A percentile compares a stretch with the other conserved stretches of the same genome.
Evolutionary conservation across 2,113 vertebrate genomes (phyloP).

Genomic region (Notechis scutatus): DNA sequence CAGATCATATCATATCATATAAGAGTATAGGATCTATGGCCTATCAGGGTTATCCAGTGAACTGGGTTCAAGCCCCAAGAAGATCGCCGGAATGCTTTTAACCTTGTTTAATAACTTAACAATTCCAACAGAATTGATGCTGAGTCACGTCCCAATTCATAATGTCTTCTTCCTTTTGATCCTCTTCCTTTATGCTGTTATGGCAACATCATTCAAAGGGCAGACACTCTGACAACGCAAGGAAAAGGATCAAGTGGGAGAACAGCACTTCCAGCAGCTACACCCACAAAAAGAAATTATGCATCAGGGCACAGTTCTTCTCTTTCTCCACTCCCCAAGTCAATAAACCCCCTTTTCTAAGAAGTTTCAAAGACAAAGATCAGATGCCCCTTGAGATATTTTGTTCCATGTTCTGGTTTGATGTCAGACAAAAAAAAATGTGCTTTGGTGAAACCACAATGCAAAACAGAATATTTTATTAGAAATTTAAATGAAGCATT

Average conservation of each 20-base stretch:
- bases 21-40: neutral
- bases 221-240: neutral
- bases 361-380: neutral
- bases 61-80: neutral
- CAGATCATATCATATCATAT: neutral
- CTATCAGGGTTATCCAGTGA: neutral
- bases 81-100: neutral
- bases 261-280: neutral
- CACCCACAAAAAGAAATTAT: neutral
- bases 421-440: neutral
- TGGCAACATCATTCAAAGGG: neutral
- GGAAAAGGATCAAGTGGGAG: neutral
- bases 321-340: neutral
- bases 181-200: neutral
- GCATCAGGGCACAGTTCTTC: neutral
- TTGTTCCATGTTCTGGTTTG: neutral
- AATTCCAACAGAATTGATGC: neutral
- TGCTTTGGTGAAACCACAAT: conserved; percentile 22
- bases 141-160: neutral
- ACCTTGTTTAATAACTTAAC: neutral
- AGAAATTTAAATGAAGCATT: conserved; percentile 46
- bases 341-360: neutral
- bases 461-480: conserved; percentile 73
- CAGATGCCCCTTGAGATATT: neutral
- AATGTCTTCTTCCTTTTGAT: neutral